Evolutionary conservation across 2,113 vertebrate genomes (phyloP).

Genomic region (Symphodus melops): DNA sequence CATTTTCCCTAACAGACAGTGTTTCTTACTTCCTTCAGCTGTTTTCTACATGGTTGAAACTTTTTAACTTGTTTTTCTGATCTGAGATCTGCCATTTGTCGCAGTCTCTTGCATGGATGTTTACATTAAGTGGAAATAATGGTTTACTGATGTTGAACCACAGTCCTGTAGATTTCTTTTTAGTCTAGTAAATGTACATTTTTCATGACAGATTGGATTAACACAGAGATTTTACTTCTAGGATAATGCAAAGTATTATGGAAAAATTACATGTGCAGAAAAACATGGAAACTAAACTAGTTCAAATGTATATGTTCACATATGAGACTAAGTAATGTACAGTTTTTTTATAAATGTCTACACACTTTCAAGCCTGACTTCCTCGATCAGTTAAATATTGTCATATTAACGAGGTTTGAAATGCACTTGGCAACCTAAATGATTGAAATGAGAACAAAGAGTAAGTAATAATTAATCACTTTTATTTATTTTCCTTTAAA

Average conservation of each 20-base stretch:
- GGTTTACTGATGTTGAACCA: constrained; percentile 7
- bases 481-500: constrained; percentile 66
- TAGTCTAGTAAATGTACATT: constrained; percentile 1
- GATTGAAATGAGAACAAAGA: background rate
- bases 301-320: no score
- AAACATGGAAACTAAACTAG: no score
- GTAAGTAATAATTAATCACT: background rate
- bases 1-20: no score
- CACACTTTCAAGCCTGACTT: no score
- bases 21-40: background rate
- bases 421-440: background rate
- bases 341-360: no score
- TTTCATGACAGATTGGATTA: background rate
- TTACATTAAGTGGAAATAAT: constrained; percentile 33
- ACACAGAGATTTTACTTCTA: no score
- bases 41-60: constrained; percentile 6
- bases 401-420: background rate
- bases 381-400: no score
- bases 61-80: constrained; percentile 35
- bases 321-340: no score
- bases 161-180: background rate
- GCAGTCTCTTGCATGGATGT: constrained; percentile 20
- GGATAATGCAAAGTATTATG: background rate
- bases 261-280: no score
- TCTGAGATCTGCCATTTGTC: constrained; percentile 32